Evolutionary conservation across 2,113 vertebrate genomes (phyloP), one percentile per base, ranked within the genome.

Genomic region (Galeopterus variegatus): DNA sequence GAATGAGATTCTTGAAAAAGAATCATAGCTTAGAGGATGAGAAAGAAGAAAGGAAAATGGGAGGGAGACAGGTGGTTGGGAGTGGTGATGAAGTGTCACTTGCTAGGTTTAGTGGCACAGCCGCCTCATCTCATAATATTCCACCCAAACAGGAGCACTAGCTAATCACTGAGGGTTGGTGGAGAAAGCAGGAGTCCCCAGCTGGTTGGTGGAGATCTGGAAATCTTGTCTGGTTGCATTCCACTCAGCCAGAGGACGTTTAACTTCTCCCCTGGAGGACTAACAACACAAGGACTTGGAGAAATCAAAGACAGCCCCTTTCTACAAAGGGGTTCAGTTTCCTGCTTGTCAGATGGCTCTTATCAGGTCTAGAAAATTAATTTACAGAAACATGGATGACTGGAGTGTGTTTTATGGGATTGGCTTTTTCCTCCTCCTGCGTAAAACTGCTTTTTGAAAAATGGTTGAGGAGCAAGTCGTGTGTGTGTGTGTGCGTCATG

Each of bases 401-500:
- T 33, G 64, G 70, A 79, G 75, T 52, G 23, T 14, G 69, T 56
- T 67, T 79, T 76, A 8, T 21, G 90, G 52, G 62, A 24, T n/a
- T 75, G 23, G 23, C 12, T 24, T 82, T 85, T 56, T 52, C 28
- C 15, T 91, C 83, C 76, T 91, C 72, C 50, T 52, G 58, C 18
- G 70, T 48, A 76, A 76, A 96, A 88, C 58, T 90, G 48, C 36
- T 76, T 93, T 89, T 86, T 45, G 41, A 77, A 93, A 92, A 36
- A n/a, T 67, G 65, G 33, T 60, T 15, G 69, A 93, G 60, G 60
- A 88, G 13, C 60, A 77, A 54, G 18, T 10, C 36, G 0, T 94
- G 0, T 64, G 0, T 86, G 11, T 90, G 70, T 65, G 33, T 41
- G 7, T 9, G 3, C 33, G 82, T 50, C 15, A 8, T 48, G 41